phyloP scores from a whole-genome alignment of 1,140 invertebrate genomes.

The Aphis gossypii region DNA sequence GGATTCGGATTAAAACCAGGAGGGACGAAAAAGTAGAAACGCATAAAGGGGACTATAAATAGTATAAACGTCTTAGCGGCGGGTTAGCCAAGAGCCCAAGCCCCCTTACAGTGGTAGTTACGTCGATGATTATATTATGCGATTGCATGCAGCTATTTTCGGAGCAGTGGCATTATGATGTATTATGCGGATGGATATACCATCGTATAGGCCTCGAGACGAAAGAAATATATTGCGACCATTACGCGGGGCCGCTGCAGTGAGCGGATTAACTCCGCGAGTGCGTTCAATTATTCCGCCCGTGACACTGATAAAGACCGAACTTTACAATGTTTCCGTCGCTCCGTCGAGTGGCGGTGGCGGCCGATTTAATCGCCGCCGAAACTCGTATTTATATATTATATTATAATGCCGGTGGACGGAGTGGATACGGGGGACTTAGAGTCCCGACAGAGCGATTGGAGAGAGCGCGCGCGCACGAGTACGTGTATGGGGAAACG shows the following conservation, averaged over 20 bases:
- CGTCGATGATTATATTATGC: neutral
- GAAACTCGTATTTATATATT: conserved; percentile 18
- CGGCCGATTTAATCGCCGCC: conserved; percentile 20
- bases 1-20: neutral
- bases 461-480: neutral
- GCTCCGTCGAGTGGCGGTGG: neutral
- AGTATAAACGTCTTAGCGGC: neutral
- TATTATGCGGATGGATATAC: neutral
- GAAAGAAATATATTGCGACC: conserved; percentile 52
- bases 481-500: neutral
- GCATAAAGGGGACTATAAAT: too few relatives aligned
- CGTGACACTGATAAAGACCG: conserved; percentile 54
- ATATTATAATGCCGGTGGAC: neutral
- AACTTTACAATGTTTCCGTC: conserved; percentile 48
- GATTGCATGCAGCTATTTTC: neutral
- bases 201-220: neutral
- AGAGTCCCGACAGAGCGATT: neutral
- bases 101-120: too few relatives aligned
- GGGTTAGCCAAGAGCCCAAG: neutral
- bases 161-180: neutral
- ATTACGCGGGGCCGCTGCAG: neutral
- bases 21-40: neutral
- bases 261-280: conserved; percentile 37
- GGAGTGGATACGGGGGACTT: neutral
- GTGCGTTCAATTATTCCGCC: conserved; percentile 51